Base-by-base conservation (phyloP, 2,797 vertebrate species). In the Paedocypris micromegethes region DNA sequence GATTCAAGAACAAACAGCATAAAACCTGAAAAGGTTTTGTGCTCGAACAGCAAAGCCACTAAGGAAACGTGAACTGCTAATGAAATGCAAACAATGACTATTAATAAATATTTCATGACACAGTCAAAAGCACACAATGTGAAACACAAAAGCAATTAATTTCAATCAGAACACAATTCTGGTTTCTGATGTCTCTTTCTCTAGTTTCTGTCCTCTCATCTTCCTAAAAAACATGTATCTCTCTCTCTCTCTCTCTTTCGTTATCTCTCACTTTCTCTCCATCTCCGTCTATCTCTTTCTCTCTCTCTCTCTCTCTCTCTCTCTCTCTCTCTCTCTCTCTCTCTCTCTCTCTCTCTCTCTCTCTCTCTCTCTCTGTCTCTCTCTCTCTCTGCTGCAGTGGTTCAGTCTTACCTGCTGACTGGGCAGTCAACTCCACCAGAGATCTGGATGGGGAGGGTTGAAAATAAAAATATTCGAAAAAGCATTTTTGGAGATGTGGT, bases 361-460 rank as follows among this genome's bases (percentile, higher is more conserved):
- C 64, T 58, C n/a, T 9, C n/a, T 66, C 40, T 50, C 52, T 55
- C 2, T 64, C 54, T 70, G 82, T n/a, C 64, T 58, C n/a, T 9
- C n/a, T 66, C 40, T 50, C 52, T 55, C 2, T 64, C 54, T 70
- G 82, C 85, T 84, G 86, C 86, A 86, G 84, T 86, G 79, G 76
- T 74, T 68, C 8, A 70, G 65, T 73, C 71, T 76, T 79, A 81
- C 76, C 80, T 89, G 88, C 89, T 90, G 87, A 90, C 87, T 80
- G 81, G 72, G 85, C 87, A 88, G 83, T 60, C 71, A 84, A 84
- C 73, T 84, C 82, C 81, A 79, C 73, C 78, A 70, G 62, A 78
- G 72, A 53, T 70, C 70, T 74, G 61, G 56, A 43, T 9, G 7
- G 39, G 5, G 62, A 47, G 44, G 54, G 58, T 9, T 52, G 50